These are phyloP conservation scores for Brotula barbata DNA, from an alignment of 2,797 vertebrate genomes.

Conservation along the genomic window DNA sequence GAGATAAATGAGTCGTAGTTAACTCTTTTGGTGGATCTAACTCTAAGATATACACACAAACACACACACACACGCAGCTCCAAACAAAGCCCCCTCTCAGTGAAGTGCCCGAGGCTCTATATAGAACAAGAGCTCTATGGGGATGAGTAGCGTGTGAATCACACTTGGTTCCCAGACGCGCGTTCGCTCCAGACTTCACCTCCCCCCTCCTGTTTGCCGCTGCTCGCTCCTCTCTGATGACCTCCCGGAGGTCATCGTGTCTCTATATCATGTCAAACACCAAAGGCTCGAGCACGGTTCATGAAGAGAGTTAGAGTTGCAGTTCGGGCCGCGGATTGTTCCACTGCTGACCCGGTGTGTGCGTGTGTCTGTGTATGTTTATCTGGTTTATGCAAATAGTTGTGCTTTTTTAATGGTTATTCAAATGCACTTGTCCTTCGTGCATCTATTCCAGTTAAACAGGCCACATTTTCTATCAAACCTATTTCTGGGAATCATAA, in stretches of 20 bases:
- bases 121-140: conserved; percentile 47
- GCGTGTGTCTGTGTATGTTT: neutral
- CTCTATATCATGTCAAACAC: conserved; percentile 65
- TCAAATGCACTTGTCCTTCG: too few species aligned
- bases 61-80: conserved; percentile 48
- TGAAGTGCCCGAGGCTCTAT: conserved; percentile 59
- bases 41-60: conserved; percentile 4
- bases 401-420: too few species aligned
- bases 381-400: neutral
- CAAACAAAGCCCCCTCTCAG: conserved; percentile 63
- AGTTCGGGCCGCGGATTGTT: neutral
- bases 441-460: too few species aligned
- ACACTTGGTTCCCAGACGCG: conserved; percentile 70
- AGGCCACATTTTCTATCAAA: too few species aligned
- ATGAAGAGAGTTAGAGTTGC: conserved; percentile 22
- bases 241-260: conserved; percentile 61
- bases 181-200: conserved; percentile 56
- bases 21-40: conserved; percentile 8
- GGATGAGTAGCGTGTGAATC: conserved; percentile 74
- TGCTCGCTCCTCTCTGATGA: conserved; percentile 42
- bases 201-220: conserved; percentile 37
- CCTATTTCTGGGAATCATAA: too few species aligned
- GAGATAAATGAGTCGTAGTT: conserved; percentile 42
- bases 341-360: conserved; percentile 2
- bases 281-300: conserved; percentile 30